Evolutionary conservation across 1,140 invertebrate genomes (phyloP).

Genomic region (Drosophila funebris): DNA sequence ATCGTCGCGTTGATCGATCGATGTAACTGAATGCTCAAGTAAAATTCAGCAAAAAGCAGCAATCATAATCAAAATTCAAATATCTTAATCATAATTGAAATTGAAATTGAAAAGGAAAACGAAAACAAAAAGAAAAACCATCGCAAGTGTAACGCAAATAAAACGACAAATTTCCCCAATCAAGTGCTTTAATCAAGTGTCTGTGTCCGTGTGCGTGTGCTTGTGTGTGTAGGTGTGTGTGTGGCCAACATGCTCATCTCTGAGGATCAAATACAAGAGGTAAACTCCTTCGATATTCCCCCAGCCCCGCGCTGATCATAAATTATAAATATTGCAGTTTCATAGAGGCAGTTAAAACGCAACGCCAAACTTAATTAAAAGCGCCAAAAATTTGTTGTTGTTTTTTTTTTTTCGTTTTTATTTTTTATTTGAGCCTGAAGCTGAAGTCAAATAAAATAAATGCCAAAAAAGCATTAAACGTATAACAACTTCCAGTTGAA

Average conservation of each 20-base stretch:
- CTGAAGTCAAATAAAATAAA: constrained; percentile 32
- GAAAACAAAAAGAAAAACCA: not conserved
- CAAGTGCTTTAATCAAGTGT: constrained; percentile 30
- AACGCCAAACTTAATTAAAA: constrained; percentile 25
- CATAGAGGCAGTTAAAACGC: not conserved
- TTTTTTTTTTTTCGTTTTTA: too few relatives aligned
- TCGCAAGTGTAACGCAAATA: not conserved
- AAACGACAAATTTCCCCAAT: not conserved
- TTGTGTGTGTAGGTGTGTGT: constrained; percentile 3
- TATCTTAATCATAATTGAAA: too few relatives aligned
- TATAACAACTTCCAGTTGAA: constrained; percentile 49
- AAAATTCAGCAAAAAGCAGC: constrained; percentile 14
- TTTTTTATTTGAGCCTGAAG: not conserved
- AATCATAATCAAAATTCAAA: not conserved
- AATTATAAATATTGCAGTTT: constrained; percentile 21
- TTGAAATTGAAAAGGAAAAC: constrained; percentile 1
- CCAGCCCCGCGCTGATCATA: too few relatives aligned
- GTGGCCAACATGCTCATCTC: constrained; percentile 69
- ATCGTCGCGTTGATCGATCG: constrained; percentile 78
- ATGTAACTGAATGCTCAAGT: constrained; percentile 14
- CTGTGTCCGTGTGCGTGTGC: not conserved
- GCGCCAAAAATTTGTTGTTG: not conserved
- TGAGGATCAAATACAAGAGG: constrained; percentile 82
- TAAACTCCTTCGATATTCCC: too few relatives aligned
- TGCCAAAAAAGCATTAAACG: constrained; percentile 27